These are phyloP conservation scores for Xanthia togata DNA, from an alignment of 2,888 invertebrate species.

Conservation along the genomic window DNA sequence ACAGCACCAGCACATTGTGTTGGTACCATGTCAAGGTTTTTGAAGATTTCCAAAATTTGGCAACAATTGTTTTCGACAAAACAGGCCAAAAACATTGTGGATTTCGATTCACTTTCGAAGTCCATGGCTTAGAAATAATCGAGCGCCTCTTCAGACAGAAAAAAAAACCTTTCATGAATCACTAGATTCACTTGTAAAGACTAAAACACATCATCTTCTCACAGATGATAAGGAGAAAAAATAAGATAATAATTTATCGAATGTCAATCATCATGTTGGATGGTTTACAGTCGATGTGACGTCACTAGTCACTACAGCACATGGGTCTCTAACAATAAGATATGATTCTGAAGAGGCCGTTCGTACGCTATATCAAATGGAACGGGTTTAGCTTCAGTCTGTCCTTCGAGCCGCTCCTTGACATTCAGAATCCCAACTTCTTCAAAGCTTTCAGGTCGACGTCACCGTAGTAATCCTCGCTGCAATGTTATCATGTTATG, in stretches of 20 bases:
- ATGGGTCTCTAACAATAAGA: slow-evolving; percentile 47
- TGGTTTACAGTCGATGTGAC: slow-evolving; percentile 54
- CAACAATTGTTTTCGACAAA: slow-evolving; percentile 73
- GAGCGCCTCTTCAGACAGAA: slow-evolving; percentile 86
- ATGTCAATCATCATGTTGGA: slow-evolving; percentile 53
- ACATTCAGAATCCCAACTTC: slow-evolving; percentile 94
- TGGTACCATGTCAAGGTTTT: slow-evolving; percentile 83
- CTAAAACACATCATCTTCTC: slow-evolving; percentile 40
- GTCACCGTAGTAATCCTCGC: slow-evolving; percentile 98
- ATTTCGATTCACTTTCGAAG: slow-evolving; percentile 62
- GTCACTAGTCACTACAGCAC: slow-evolving; percentile 44
- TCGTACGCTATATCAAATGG: slow-evolving; percentile 77
- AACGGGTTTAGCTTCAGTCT: slow-evolving; percentile 86
- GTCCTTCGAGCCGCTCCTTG: slow-evolving; percentile 88
- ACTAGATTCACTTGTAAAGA: slow-evolving; percentile 43
- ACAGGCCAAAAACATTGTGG: slow-evolving; percentile 57
- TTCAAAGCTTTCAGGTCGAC: slow-evolving; percentile 96
- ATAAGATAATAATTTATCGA: slow-evolving; percentile 46
- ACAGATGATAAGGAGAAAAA: slow-evolving; percentile 25
- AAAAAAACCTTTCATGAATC: slow-evolving; percentile 56
- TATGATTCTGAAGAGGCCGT: slow-evolving; percentile 71
- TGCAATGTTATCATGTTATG: slow-evolving; percentile 81
- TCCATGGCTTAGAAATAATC: slow-evolving; percentile 56
- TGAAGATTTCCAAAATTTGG: slow-evolving; percentile 79
- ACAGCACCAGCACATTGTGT: slow-evolving; percentile 78